Evolutionary conservation across 2,888 invertebrate species (phyloP), one percentile per base, ranked within the genome.

Genomic region (Drepana falcataria): DNA sequence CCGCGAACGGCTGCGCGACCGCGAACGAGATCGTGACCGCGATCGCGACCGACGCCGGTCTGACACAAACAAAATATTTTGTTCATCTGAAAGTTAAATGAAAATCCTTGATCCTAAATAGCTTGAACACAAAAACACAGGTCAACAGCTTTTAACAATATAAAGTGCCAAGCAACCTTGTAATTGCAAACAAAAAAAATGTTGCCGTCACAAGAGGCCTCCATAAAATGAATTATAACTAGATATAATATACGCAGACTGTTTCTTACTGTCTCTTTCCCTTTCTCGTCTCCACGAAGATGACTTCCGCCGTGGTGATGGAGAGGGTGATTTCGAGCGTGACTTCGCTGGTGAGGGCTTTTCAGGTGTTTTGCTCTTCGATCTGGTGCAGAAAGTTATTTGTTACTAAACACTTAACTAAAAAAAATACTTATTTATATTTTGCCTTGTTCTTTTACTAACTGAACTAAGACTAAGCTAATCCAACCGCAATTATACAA

Each of bases 341-440:
- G 94, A 80, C 85, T 91, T 79, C 58, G 79, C 75, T 48, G 91
- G 83, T 68, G 93, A 61, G 73, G 87, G 66, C 83, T 92, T 84
- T 60, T 89, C 89, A 55, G 90, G 90, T 0, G 89, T 81, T 75
- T 76, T 85, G 70, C 90, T 90, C 69, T 85, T 85, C 55, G 90
- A 90, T 68, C 89, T 89, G 63, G 21, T 21, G 21, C 21, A 21
- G 21, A 21, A 21, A 21, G 21, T 21, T 21, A 21, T 21, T 21
- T 21, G 1, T 21, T 21, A 21, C 21, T 21, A 21, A 21, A 21
- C 21, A 21, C 21, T 21, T 21, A 21, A 21, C 21, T 21, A 21
- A 21, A 21, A 21, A 21, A 21, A 21, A 21, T 21, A 21, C 21
- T 21, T 21, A 21, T 21, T 21, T 21, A 21, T 21, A 21, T 21